A percentile compares a stretch with the other conserved stretches of the same genome.
These are phyloP conservation scores for Crotophaga sulcirostris DNA, from an alignment of 2,113 vertebrate genomes.

Conservation along the genomic window DNA sequence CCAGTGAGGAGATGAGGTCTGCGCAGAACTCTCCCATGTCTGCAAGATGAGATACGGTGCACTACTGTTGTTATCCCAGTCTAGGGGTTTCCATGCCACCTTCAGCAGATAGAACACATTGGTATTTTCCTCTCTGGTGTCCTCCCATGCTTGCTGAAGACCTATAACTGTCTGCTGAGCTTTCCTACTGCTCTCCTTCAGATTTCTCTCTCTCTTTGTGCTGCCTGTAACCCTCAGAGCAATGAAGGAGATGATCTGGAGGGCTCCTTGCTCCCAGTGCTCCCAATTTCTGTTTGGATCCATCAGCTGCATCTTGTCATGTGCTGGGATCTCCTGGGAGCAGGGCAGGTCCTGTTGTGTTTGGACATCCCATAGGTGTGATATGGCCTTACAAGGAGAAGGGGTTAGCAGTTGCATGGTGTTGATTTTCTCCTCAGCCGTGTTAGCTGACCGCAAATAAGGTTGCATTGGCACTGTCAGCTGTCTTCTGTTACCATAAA, in stretches of 20 bases:
- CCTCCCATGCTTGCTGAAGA: not conserved
- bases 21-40: not conserved
- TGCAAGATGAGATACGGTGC: not conserved
- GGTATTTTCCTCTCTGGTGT: not conserved
- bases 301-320: not conserved
- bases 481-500: not conserved
- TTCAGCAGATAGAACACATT: not conserved
- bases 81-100: not conserved
- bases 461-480: not conserved
- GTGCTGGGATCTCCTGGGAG: not conserved
- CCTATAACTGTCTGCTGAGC: not conserved
- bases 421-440: not conserved
- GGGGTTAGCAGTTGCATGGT: not conserved
- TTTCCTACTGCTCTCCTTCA: not conserved
- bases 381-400: not conserved
- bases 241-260: not conserved
- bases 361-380: not conserved
- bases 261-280: not conserved
- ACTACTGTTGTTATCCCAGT: fast-evolving
- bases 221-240: not conserved
- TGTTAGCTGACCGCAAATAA: not conserved
- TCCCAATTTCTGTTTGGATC: not conserved
- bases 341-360: not conserved
- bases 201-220: not conserved
- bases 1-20: not conserved